phyloP scores from a whole-genome alignment of 2,797 vertebrate genomes.

The Acrossocheilus wenchowensis region DNA sequence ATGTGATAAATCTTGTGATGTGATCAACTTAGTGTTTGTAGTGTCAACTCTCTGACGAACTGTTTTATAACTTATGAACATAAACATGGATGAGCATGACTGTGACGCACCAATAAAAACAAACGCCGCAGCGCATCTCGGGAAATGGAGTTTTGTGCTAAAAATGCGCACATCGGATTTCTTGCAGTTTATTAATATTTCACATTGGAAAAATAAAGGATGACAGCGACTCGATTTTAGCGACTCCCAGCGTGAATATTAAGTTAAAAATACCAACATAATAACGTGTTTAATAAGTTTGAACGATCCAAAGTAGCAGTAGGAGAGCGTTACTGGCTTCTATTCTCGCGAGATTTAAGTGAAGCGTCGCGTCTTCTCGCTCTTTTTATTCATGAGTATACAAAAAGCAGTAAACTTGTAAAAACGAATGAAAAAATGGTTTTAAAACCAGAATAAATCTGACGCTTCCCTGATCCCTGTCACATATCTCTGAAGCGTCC shows the following conservation, averaged over 20 bases:
- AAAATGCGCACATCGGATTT: not conserved
- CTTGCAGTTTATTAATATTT: not conserved
- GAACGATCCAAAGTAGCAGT: not conserved
- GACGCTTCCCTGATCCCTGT: not conserved
- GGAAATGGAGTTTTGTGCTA: constrained; percentile 36
- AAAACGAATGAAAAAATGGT: no score
- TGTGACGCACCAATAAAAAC: constrained; percentile 40
- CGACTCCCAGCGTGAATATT: not conserved
- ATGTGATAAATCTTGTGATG: not conserved
- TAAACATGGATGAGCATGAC: not conserved
- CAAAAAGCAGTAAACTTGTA: not conserved
- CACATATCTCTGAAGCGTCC: not conserved
- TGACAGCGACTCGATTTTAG: not conserved
- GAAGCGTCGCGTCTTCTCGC: not conserved
- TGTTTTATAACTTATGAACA: not conserved
- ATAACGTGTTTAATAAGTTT: not conserved
- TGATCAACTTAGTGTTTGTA: not conserved
- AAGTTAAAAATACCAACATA: not conserved
- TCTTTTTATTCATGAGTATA: not conserved
- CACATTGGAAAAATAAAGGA: not conserved
- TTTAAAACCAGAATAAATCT: not conserved
- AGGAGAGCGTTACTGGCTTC: not conserved
- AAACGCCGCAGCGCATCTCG: not conserved
- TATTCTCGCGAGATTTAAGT: not conserved
- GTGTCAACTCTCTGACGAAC: not conserved